A percentile compares a stretch with the other conserved stretches of the same genome.
phyloP scores from a whole-genome alignment of 2,888 invertebrate genomes.

The Phyto melanocephala region DNA sequence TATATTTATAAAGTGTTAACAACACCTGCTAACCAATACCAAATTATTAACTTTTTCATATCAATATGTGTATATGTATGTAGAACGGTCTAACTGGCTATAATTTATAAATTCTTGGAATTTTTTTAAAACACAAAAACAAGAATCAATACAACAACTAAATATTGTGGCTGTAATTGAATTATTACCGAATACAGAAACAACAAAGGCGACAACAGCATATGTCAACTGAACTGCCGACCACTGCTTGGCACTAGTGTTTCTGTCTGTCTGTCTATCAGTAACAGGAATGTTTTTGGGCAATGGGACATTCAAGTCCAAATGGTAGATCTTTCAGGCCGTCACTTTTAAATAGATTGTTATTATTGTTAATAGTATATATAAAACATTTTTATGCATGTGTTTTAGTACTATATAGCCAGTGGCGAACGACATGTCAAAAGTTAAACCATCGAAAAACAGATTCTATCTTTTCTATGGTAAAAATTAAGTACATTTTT shows the following conservation, averaged over 20 bases:
- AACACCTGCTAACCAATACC: constrained; percentile 6
- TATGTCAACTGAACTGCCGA: constrained; percentile 20
- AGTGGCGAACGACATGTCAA: too few species aligned
- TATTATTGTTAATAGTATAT: neutral
- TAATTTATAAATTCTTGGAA: constrained; percentile 60
- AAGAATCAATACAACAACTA: neutral
- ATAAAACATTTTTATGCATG: too few species aligned
- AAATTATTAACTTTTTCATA: too few species aligned
- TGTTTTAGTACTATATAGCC: too few species aligned
- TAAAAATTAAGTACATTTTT: too few species aligned
- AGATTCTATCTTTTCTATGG: too few species aligned
- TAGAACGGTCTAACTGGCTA: too few species aligned
- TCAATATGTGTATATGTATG: too few species aligned
- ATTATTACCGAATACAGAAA: constrained; percentile 41
- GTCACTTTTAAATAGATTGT: constrained; percentile 49
- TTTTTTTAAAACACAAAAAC: constrained; percentile 17
- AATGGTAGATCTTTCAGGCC: constrained; percentile 47
- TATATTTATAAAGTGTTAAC: constrained; percentile 55
- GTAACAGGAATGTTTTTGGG: neutral
- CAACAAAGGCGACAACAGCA: constrained; percentile 10
- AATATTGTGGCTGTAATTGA: constrained; percentile 17
- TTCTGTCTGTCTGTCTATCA: neutral
- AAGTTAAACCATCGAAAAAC: too few species aligned
- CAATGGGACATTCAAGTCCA: constrained; percentile 7
- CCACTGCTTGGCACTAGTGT: neutral